Percentiles rank a stretch among this genome's conserved stretches.
Evolutionary conservation across 2,113 vertebrate genomes (phyloP).

Genomic region (Lamprotornis superbus): DNA sequence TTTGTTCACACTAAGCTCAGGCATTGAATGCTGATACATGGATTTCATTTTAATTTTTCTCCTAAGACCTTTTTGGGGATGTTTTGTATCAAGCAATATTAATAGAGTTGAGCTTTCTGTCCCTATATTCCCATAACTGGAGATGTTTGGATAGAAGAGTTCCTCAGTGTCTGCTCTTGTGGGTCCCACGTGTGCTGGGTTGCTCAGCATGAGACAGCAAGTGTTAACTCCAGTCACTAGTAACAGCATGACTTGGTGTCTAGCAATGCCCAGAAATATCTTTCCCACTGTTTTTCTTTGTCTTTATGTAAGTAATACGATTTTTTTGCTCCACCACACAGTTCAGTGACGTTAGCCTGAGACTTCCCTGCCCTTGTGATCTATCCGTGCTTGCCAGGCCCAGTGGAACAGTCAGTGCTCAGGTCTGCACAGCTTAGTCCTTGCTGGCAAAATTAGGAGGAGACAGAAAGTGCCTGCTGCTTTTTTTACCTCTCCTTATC

Average conservation of each 20-base stretch:
- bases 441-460: background rate
- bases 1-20: background rate
- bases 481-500: background rate
- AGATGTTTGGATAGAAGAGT: background rate
- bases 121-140: background rate
- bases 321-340: background rate
- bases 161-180: background rate
- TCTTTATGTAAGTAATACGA: background rate
- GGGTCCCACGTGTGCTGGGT: fast-evolving
- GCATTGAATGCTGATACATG: fast-evolving
- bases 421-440: background rate
- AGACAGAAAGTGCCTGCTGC: background rate
- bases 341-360: background rate
- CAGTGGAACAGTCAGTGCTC: background rate
- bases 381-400: background rate
- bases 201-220: background rate
- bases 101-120: background rate
- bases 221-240: background rate
- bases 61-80: background rate
- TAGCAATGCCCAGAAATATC: background rate
- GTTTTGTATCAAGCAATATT: background rate
- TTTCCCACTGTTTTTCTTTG: background rate
- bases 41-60: background rate
- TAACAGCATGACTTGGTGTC: background rate
- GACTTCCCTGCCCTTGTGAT: background rate